These are phyloP conservation scores for Ischnura elegans DNA, from an alignment of 2,888 invertebrate species.

Conservation along the genomic window DNA sequence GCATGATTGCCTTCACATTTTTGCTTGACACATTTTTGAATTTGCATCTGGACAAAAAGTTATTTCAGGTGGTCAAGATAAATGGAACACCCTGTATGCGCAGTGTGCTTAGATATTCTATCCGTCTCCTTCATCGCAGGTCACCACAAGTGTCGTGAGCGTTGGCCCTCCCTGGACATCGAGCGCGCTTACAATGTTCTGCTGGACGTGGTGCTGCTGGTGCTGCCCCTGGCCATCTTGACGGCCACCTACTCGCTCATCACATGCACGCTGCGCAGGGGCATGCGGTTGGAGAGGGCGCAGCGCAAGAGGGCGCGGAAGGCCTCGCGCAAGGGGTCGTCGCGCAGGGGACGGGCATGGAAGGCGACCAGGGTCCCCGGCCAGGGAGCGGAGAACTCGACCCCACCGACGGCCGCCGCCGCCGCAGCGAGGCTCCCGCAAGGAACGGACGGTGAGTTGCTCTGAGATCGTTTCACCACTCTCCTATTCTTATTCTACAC, in stretches of 20 bases:
- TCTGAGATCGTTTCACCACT: too few relatives aligned
- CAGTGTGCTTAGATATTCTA: too few relatives aligned
- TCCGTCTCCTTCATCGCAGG: conserved; percentile 77
- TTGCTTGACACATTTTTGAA: too few relatives aligned
- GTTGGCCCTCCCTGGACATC: conserved; percentile 80
- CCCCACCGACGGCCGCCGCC: neutral
- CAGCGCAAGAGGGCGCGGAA: conserved; percentile 51
- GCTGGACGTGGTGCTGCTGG: conserved; percentile 83
- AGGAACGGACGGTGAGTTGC: neutral
- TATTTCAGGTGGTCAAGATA: too few relatives aligned
- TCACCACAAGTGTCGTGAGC: conserved; percentile 82
- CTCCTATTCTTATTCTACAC: too few relatives aligned
- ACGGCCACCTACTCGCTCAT: conserved; percentile 83
- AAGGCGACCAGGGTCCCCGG: neutral
- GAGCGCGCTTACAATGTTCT: conserved; percentile 83
- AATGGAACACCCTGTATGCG: too few relatives aligned
- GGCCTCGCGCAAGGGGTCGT: conserved; percentile 23
- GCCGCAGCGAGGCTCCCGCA: neutral
- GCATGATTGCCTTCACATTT: too few relatives aligned
- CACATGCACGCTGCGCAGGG: conserved; percentile 79
- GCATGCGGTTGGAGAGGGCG: conserved; percentile 70
- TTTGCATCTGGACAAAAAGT: too few relatives aligned
- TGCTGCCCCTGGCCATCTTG: conserved; percentile 84
- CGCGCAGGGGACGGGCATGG: conserved; percentile 27
- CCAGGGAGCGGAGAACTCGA: neutral